Conservation (phyloP, 2,888 invertebrate genomes). For the Scaptodrosophila latifasciaeformis region DNA sequence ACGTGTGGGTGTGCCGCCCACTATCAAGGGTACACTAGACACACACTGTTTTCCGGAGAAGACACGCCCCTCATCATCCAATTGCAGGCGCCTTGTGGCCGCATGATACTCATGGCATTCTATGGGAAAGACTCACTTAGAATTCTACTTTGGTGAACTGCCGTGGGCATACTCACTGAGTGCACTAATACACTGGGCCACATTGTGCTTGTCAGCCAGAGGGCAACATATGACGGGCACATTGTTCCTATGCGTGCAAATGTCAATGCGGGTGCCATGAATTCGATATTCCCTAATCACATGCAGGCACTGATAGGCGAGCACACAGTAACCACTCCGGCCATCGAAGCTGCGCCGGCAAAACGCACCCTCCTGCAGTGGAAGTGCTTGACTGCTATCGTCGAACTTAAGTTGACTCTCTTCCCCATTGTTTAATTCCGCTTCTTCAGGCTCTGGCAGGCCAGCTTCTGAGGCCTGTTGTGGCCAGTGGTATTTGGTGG, state of each 20-base stretch:
- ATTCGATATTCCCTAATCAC: conserved; percentile 68
- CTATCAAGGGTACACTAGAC: conserved; percentile 76
- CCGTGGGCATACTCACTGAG: conserved; percentile 64
- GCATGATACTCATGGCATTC: conserved; percentile 77
- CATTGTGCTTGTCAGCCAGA: conserved; percentile 60
- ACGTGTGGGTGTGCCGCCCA: conserved; percentile 76
- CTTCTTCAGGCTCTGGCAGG: neutral
- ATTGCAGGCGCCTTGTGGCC: conserved; percentile 53
- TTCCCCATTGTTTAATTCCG: neutral
- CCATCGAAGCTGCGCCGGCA: conserved; percentile 72
- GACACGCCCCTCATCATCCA: conserved; percentile 36
- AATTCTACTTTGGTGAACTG: no score
- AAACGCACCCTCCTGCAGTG: conserved; percentile 66
- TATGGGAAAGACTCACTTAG: no score
- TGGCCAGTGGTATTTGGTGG: conserved; percentile 46
- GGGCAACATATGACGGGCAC: conserved; percentile 75
- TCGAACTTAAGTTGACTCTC: conserved; percentile 44
- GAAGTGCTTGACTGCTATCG: no score
- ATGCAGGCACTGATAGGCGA: conserved; percentile 70
- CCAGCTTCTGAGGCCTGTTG: neutral
- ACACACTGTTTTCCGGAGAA: conserved; percentile 69
- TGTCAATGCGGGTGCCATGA: conserved; percentile 69
- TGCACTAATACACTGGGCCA: conserved; percentile 67
- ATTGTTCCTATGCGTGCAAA: conserved; percentile 64
- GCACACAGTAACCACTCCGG: conserved; percentile 70